Conservation (phyloP, 2,888 invertebrate genomes). For the Perdita meconis region DNA sequence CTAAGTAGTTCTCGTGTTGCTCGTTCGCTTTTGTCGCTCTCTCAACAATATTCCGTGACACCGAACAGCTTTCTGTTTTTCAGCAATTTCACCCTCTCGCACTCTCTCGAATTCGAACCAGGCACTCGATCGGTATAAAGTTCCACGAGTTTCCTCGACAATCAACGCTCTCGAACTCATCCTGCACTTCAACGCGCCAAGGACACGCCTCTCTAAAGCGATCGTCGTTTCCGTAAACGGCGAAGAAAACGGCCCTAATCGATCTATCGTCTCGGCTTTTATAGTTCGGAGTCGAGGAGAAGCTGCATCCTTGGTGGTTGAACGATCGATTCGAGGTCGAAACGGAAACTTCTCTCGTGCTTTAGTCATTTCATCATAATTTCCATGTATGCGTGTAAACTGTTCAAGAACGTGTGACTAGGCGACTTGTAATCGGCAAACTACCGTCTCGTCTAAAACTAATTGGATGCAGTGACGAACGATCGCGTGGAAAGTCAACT, state of each 20-base stretch:
- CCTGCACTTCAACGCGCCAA: neutral
- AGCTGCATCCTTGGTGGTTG: neutral
- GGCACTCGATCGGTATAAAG: neutral
- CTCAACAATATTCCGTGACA: neutral
- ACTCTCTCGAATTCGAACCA: conserved; percentile 1
- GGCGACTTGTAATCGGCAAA: conserved; percentile 56
- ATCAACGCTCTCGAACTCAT: neutral
- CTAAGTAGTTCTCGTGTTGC: too few relatives aligned
- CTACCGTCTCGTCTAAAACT: conserved; percentile 50
- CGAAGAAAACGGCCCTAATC: neutral
- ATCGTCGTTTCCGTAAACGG: neutral
- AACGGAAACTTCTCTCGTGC: neutral
- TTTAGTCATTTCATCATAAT: neutral
- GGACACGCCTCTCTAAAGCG: neutral
- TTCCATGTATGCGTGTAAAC: neutral
- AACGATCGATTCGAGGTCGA: neutral
- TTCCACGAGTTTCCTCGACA: neutral
- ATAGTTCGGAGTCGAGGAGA: neutral
- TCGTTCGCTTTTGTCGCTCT: neutral
- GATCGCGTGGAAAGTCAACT: conserved; percentile 14
- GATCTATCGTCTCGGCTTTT: neutral
- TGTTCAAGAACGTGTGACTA: conserved; percentile 18
- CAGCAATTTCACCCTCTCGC: conserved; percentile 19
- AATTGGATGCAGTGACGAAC: conserved; percentile 25
- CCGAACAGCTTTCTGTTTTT: neutral